Conservation (phyloP, 2,113 vertebrate species). For the Balaeniceps rex region DNA sequence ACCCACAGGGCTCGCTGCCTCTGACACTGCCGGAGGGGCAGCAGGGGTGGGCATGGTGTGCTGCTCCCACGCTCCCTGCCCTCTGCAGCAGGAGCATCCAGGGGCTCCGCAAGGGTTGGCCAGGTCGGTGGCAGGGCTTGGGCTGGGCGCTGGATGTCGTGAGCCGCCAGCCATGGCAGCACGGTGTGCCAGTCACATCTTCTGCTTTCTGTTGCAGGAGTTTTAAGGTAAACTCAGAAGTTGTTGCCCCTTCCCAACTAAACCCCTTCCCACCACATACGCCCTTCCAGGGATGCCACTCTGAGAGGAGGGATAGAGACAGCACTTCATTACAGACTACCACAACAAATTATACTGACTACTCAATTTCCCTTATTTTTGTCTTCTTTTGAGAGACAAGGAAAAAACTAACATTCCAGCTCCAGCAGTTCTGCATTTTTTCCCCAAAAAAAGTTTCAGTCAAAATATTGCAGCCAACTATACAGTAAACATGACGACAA, state of each 20-base stretch:
- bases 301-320: not conserved
- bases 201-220: accelerated
- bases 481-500: not conserved
- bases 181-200: not conserved
- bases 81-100: not conserved
- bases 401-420: not conserved
- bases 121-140: not conserved
- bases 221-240: not conserved
- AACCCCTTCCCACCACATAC: not conserved
- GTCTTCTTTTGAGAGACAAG: not conserved
- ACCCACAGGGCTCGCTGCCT: not conserved
- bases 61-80: not conserved
- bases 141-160: not conserved
- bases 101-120: not conserved
- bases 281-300: not conserved
- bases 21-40: accelerated
- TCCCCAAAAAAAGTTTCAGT: not conserved
- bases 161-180: not conserved
- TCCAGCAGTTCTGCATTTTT: not conserved
- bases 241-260: not conserved
- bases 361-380: not conserved
- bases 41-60: not conserved
- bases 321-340: not conserved
- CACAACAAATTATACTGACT: not conserved
- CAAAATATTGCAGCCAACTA: not conserved